Evolutionary conservation across 2,113 vertebrate genomes (phyloP).

Genomic region (Rhadina sibilatrix): DNA sequence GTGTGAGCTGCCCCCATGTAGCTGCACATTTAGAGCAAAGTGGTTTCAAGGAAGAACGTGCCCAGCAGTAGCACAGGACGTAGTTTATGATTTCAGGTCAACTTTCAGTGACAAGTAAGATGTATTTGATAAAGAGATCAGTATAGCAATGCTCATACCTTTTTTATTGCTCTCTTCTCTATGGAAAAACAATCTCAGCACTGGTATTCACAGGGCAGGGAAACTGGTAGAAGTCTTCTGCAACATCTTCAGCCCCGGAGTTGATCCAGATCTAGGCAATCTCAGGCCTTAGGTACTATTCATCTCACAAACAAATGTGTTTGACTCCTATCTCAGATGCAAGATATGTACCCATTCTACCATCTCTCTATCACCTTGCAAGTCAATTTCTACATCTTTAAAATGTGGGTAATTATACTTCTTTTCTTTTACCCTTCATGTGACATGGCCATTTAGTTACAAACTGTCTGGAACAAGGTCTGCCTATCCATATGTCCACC

Average conservation of each 20-base stretch:
- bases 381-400: background rate
- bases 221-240: background rate
- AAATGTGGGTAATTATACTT: background rate
- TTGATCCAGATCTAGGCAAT: background rate
- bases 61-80: background rate
- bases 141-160: background rate
- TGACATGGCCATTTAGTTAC: background rate
- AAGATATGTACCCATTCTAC: background rate
- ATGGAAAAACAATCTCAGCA: background rate
- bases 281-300: background rate
- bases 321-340: background rate
- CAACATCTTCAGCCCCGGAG: background rate
- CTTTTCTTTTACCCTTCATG: background rate
- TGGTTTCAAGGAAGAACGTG: background rate
- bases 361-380: background rate
- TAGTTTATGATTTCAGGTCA: background rate
- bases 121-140: background rate
- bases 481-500: background rate
- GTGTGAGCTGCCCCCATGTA: background rate
- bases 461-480: constrained; percentile 5
- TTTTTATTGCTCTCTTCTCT: background rate
- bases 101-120: background rate
- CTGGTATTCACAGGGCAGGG: background rate
- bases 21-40: background rate
- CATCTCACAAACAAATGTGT: background rate